Base-by-base conservation (phyloP, 1,140 invertebrate species). In the Lasioglossum baleicum region DNA sequence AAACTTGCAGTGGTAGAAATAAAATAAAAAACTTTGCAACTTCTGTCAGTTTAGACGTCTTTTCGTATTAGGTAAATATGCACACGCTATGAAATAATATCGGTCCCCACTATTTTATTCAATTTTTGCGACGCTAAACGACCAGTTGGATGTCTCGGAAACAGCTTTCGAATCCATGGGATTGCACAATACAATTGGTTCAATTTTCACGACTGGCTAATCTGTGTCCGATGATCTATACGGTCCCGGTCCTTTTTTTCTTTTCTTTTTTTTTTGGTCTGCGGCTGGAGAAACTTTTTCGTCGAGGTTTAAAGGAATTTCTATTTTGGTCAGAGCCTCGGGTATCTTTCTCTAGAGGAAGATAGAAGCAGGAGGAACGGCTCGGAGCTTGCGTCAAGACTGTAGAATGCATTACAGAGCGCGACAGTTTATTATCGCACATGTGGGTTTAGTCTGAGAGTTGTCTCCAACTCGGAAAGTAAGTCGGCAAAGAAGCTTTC, bases 381-480 rank as follows among this genome's bases (percentile, higher is more conserved):
- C 20, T 42, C 35, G 51, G 40, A 66, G 63, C 51, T 56, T 42
- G 72, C 58, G 78, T 65, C 66, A 61, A 81, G 72, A 60, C 76
- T 83, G 76, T 76, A 72, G 67, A 81, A 81, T 48, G 80, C 80
- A 83, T 83, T 83, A 83, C 70, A 31, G 58, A 15, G 17, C 44
- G 40, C 84, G 87, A 87, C 83, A 89, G 88, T 90, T 90, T 90
- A 91, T 89, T 90, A 91, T 90, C 86, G 84, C 83, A 83, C 72
- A 88, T 86, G 87, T 90, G 85, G 84, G 84, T 86, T 87, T 88
- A 86, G 81, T 83, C 83, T 71, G 73, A 80, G 78, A 83, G 86
- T 81, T 83, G 82, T 89, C 81, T 82, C 81, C 84, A 48, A 80
- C 53, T 67, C 61, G 31, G 56, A 61, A 56, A 71, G 74, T 88